Evolutionary conservation across 2,797 vertebrate genomes (phyloP), one percentile per base, ranked within the genome.

Genomic region (Pangasius mekongensis): DNA sequence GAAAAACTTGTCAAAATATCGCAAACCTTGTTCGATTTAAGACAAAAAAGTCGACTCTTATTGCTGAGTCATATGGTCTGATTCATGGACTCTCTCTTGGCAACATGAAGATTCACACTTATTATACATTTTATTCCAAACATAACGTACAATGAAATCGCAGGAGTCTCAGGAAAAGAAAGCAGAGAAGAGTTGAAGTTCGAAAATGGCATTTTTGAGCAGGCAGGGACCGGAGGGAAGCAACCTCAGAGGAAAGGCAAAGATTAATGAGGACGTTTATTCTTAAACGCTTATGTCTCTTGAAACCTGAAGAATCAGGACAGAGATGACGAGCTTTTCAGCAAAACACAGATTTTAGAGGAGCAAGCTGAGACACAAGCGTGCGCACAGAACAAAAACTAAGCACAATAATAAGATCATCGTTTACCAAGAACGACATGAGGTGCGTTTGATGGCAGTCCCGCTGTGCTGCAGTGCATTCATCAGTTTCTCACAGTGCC

Each of bases 351-450:
- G 20, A 18, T 5, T 18, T 56, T 56, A 18, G 54, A 56, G 54
- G 43, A 43, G 43, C 43, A 43, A 43, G 43, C 43, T 43, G 43
- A 56, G 16, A 56, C 54, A 14, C 47, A 49, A 54, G 52, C 52
- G 0, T 13, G 14, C 3, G 30, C 33, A 36, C 16, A 49, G 43
- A n/a, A 30, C 62, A 90, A 58, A 84, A 73, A 43, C 3, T 0
- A 52, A 33, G 5, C 67, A 71, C 30, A 69, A 89, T 62, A 39
- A 33, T 10, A 39, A 22, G 71, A 16, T n/a, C 49, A 81, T 90
- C 93, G n/a, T 98, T 98, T 97, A 99, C 98, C 98, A 98, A 94
- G 96, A 98, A 98, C 97, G 98, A 99, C 98, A 99, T 99, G 96
- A 97, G 97, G 97, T 96, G 92, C 54, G 94, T 95, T 96, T 95